Evolutionary conservation across 2,888 invertebrate species (phyloP).

Genomic region (Tenthredo amoena): DNA sequence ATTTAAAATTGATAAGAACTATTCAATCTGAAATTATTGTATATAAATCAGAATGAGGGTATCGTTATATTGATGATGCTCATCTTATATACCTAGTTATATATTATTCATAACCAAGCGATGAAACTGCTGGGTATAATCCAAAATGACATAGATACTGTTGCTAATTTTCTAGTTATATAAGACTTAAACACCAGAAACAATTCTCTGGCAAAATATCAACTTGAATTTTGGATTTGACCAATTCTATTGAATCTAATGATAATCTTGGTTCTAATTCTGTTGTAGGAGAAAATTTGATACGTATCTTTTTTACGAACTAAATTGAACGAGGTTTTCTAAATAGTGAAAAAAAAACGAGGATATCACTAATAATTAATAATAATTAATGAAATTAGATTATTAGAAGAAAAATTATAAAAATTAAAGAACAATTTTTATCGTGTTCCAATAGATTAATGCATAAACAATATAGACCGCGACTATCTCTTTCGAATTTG

Average conservation of each 20-base stretch:
- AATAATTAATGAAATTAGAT: conserved; percentile 16
- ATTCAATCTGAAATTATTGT: conserved; percentile 35
- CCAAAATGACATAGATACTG: background rate
- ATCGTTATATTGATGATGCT: background rate
- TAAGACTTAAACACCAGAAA: background rate
- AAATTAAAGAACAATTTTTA: background rate
- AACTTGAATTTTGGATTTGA: conserved; percentile 5
- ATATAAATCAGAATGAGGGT: conserved; percentile 30
- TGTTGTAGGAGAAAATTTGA: conserved; percentile 1
- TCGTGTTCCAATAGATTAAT: conserved; percentile 3
- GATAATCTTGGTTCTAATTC: background rate
- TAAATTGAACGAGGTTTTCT: conserved; percentile 16
- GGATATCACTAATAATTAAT: conserved; percentile 4
- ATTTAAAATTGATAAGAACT: conserved; percentile 22
- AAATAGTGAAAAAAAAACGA: background rate
- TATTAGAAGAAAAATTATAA: background rate
- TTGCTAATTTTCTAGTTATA: background rate
- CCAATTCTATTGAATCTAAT: conserved; percentile 14
- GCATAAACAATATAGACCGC: conserved; percentile 9
- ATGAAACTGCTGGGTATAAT: background rate
- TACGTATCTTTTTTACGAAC: conserved; percentile 29
- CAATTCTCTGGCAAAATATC: background rate
- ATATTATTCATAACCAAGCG: background rate
- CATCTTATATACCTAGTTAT: background rate
- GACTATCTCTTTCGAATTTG: conserved; percentile 12